These are phyloP conservation scores for Lutjanus argentimaculatus DNA, from an alignment of 2,797 vertebrate species.

Conservation along the genomic window DNA sequence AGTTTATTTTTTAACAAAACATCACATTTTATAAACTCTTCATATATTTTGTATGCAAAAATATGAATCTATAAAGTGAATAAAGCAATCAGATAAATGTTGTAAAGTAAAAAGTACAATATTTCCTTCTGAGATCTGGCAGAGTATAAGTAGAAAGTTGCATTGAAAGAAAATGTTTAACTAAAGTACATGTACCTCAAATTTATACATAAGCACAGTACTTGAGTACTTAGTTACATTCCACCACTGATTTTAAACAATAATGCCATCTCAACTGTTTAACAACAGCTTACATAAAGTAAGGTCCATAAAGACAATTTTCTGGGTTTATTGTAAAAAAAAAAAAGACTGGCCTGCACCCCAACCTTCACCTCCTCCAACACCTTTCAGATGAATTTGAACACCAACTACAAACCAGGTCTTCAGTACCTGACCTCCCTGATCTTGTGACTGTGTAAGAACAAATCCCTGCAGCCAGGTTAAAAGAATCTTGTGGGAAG, in stretches of 20 bases:
- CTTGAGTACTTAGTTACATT: too few relatives aligned
- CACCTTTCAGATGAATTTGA: background rate
- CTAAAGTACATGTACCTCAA: background rate
- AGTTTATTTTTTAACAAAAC: background rate
- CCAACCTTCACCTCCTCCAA: background rate
- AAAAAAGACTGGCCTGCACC: background rate
- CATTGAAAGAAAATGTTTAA: background rate
- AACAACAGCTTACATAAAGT: slow-evolving; percentile 1
- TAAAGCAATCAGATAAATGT: background rate
- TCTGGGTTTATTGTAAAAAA: background rate
- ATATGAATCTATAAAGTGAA: background rate
- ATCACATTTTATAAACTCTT: background rate
- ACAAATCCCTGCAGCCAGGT: background rate
- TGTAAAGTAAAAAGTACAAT: background rate
- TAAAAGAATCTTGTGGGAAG: background rate
- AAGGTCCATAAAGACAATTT: background rate
- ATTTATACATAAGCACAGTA: too few relatives aligned
- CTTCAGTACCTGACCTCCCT: background rate
- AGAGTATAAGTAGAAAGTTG: background rate
- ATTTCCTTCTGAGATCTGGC: too few relatives aligned
- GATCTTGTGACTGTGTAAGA: background rate
- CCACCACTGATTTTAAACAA: background rate
- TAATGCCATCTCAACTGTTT: background rate
- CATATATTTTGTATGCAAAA: background rate
- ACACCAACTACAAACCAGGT: background rate